phyloP scores from a whole-genome alignment of 2,113 vertebrate genomes.

The Scartelaos histophorus region DNA sequence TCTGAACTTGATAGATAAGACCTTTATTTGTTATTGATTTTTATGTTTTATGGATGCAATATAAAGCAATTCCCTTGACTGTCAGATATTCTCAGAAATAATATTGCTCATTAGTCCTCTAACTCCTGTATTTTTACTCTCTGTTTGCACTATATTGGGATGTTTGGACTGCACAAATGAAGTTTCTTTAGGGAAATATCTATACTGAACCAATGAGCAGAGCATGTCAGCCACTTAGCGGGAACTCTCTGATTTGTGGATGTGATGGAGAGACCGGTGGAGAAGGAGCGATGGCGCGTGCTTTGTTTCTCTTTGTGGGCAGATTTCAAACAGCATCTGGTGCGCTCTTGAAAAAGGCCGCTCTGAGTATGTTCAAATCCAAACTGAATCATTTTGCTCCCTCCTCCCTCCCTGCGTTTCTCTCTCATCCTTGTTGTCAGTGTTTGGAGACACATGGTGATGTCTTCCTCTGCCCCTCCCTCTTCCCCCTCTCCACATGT shows the following conservation, averaged over 20 bases:
- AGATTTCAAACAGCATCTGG: slow-evolving; percentile 82
- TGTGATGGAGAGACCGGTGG: slow-evolving; percentile 35
- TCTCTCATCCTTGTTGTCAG: slow-evolving; percentile 60
- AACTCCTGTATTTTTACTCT: slow-evolving; percentile 2
- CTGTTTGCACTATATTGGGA: slow-evolving; percentile 9
- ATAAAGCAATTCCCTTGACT: slow-evolving; percentile 37
- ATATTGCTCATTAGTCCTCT: slow-evolving; percentile 1
- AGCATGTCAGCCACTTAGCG: slow-evolving; percentile 41
- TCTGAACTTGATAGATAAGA: slow-evolving; percentile 37
- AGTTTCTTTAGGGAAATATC: slow-evolving; percentile 38
- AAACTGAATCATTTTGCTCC: slow-evolving; percentile 66
- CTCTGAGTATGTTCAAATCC: slow-evolving; percentile 68
- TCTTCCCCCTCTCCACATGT: slow-evolving; percentile 70
- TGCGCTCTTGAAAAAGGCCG: slow-evolving; percentile 70
- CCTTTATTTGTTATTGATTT: slow-evolving; percentile 70
- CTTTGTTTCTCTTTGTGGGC: slow-evolving; percentile 71
- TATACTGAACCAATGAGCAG: slow-evolving; percentile 33
- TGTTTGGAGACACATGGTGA: slow-evolving; percentile 74
- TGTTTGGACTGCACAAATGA: slow-evolving; percentile 26
- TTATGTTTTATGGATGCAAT: slow-evolving; percentile 71
- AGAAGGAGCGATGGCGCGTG: slow-evolving; percentile 41
- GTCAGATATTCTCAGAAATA: not conserved
- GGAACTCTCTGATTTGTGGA: slow-evolving; percentile 51
- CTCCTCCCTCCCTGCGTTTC: slow-evolving; percentile 36
- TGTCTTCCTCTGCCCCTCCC: slow-evolving; percentile 49